These are phyloP conservation scores for Thunnus maccoyii DNA, from an alignment of 2,113 vertebrate species.

Conservation along the genomic window DNA sequence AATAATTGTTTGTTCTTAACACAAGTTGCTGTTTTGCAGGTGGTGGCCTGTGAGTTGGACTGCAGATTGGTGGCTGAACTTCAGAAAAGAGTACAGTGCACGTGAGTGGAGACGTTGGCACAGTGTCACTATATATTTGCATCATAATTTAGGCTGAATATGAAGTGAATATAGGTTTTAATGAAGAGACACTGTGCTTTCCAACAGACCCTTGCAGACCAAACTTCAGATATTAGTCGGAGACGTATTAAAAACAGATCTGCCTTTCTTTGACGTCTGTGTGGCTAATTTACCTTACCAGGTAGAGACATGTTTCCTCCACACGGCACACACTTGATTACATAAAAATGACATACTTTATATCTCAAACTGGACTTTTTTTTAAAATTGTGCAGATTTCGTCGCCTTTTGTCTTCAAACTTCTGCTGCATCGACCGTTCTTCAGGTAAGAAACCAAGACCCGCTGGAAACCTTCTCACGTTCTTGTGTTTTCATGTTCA, in stretches of 20 bases:
- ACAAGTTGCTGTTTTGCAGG: conserved; percentile 71
- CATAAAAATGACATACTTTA: rapidly evolving
- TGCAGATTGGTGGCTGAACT: conserved; percentile 95
- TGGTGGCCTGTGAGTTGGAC: conserved; percentile 98
- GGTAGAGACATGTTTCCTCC: conserved; percentile 78
- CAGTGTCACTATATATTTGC: neutral
- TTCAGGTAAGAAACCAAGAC: conserved; percentile 89
- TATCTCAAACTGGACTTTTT: neutral
- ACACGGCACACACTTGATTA: neutral
- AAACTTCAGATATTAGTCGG: conserved; percentile 97
- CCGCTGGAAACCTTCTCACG: neutral
- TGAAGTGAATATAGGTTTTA: neutral
- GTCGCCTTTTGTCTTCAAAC: conserved; percentile 98
- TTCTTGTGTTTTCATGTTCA: neutral
- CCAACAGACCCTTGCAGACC: conserved; percentile 85
- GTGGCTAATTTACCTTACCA: conserved; percentile 99
- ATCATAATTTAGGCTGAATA: neutral
- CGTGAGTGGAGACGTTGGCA: conserved; percentile 85
- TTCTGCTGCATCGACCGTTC: conserved; percentile 95
- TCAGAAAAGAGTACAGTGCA: conserved; percentile 98
- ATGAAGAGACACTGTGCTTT: neutral
- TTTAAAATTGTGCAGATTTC: conserved; percentile 89
- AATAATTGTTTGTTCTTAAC: too few species aligned
- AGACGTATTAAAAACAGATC: conserved; percentile 93
- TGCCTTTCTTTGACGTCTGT: conserved; percentile 96